Conservation (phyloP, 2,113 vertebrate genomes). For the Sceloporus undulatus region DNA sequence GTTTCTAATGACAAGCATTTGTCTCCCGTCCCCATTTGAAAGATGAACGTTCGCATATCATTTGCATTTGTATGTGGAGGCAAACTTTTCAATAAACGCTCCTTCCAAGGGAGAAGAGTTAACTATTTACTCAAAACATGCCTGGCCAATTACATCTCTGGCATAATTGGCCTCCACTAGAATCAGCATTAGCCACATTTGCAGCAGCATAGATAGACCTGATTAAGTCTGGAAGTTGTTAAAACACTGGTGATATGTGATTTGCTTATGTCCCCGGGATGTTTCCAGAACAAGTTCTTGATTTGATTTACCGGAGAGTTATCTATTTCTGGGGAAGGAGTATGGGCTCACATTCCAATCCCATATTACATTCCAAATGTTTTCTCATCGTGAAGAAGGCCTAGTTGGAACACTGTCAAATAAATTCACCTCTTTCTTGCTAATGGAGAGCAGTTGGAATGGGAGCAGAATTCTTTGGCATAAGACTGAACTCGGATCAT, state of each 20-base stretch:
- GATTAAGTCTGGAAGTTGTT: slow-evolving; percentile 43
- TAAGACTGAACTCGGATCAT: too few relatives aligned
- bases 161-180: slow-evolving; percentile 64
- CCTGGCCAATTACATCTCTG: slow-evolving; percentile 72
- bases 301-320: slow-evolving; percentile 25
- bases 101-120: slow-evolving; percentile 84
- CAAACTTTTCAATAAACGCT: slow-evolving; percentile 86
- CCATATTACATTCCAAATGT: background rate
- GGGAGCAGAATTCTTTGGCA: background rate
- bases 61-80: slow-evolving; percentile 87
- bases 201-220: background rate
- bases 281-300: slow-evolving; percentile 27
- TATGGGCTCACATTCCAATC: background rate
- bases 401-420: background rate
- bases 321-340: background rate
- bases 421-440: background rate
- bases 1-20: slow-evolving; percentile 90
- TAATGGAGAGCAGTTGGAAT: background rate
- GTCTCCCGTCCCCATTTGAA: slow-evolving; percentile 85
- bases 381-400: background rate
- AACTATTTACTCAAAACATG: slow-evolving; percentile 83
- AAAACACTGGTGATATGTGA: slow-evolving; percentile 21
- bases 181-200: slow-evolving; percentile 31
- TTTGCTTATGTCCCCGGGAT: slow-evolving; percentile 27
- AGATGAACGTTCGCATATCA: slow-evolving; percentile 86